Percentiles rank a stretch among this genome's conserved stretches.
Evolutionary conservation across 2,113 vertebrate genomes (phyloP).

Genomic region (Sinocyclocheilus anophthalmus): DNA sequence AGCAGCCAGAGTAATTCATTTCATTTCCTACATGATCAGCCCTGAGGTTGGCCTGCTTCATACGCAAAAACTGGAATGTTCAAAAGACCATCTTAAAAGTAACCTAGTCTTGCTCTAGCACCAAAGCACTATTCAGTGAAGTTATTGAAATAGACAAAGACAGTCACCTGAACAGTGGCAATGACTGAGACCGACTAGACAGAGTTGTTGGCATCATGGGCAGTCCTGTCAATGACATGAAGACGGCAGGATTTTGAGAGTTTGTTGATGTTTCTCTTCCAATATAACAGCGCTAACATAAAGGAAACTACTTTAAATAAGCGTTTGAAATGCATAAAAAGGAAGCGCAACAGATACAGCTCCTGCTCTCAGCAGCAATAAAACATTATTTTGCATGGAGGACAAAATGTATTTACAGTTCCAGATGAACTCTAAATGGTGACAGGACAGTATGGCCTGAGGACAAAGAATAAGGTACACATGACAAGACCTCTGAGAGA

Average conservation of each 20-base stretch:
- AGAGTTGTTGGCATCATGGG: neutral
- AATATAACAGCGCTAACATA: constrained; percentile 25
- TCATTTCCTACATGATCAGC: constrained; percentile 46
- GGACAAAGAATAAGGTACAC: neutral
- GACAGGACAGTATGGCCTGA: neutral
- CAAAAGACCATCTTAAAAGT: constrained; percentile 50
- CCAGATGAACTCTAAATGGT: neutral
- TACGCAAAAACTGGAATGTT: constrained; percentile 67
- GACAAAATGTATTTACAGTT: constrained; percentile 9
- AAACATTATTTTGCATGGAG: constrained; percentile 2
- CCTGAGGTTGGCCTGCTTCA: constrained; percentile 60
- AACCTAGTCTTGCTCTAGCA: constrained; percentile 50
- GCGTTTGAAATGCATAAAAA: constrained; percentile 36
- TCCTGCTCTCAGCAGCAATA: constrained; percentile 36
- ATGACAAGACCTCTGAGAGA: constrained; percentile 35
- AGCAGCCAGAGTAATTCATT: constrained; percentile 9
- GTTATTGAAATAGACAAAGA: constrained; percentile 12
- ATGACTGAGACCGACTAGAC: neutral
- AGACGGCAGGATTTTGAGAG: neutral
- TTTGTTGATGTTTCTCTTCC: neutral
- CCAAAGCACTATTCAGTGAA: constrained; percentile 52
- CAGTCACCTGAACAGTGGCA: neutral
- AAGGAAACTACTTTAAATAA: constrained; percentile 38
- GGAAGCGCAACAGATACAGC: neutral
- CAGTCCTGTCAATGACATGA: constrained; percentile 9